Percentiles rank a stretch among this genome's conserved stretches.
These are phyloP conservation scores for Trichopoda pennipes DNA, from an alignment of 2,888 invertebrate genomes.

Conservation along the genomic window DNA sequence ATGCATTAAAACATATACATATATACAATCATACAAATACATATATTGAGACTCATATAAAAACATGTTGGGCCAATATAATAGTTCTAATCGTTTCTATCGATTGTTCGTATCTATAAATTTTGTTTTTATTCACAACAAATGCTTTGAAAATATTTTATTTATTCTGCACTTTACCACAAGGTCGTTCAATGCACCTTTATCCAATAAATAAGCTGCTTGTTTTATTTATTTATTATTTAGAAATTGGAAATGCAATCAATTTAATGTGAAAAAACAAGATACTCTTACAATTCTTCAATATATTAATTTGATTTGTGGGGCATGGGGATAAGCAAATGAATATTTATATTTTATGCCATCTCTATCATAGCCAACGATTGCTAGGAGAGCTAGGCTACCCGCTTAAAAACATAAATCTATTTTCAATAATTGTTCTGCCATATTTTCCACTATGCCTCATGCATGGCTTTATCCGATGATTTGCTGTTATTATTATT, in stretches of 20 bases:
- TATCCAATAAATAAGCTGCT: slow-evolving; percentile 3
- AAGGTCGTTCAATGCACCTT: slow-evolving; percentile 64
- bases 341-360: too few relatives aligned
- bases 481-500: too few relatives aligned
- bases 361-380: too few relatives aligned
- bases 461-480: too few relatives aligned
- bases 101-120: slow-evolving; percentile 7
- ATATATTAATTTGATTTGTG: neutral
- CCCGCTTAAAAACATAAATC: too few relatives aligned
- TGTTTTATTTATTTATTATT: slow-evolving; percentile 11
- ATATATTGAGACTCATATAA: neutral
- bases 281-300: neutral
- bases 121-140: slow-evolving; percentile 2
- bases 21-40: neutral
- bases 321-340: too few relatives aligned
- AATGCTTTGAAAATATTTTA: slow-evolving; percentile 26
- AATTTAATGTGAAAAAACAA: neutral
- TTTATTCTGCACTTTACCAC: slow-evolving; percentile 31
- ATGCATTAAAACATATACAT: neutral
- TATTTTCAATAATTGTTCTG: too few relatives aligned
- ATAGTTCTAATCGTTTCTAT: slow-evolving; percentile 26
- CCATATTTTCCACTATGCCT: too few relatives aligned
- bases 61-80: slow-evolving; percentile 6
- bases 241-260: neutral
- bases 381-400: too few relatives aligned